Evolutionary conservation across 2,888 invertebrate species (phyloP), one percentile per base, ranked within the genome.

Genomic region (Ornithoptera priamus): DNA sequence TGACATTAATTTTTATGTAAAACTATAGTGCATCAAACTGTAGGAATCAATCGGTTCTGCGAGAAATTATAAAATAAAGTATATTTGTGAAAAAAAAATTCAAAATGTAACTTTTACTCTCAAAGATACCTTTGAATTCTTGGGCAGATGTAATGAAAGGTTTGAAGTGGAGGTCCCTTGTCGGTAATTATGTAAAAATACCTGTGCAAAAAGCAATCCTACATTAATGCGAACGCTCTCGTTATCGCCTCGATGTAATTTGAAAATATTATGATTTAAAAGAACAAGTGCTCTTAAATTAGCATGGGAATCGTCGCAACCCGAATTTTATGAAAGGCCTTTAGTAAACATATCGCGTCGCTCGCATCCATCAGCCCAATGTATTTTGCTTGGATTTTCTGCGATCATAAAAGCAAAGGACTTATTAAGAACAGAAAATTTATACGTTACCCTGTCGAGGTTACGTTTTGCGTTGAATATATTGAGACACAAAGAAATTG

Each of bases 251-350:
- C 80, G 75, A 78, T 80, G 80, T 82, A 76, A 83, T 80, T 84
- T 82, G 79, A 85, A 87, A 87, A 86, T 87, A 85, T 88, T 86
- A 84, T 82, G 86, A 81, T 80, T 81, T 83, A 81, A 83, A 84
- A 84, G 78, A 79, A 85, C 82, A 87, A 87, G 85, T 86, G 87
- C 86, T 89, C 83, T 85, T 78, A 81, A 80, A 91, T 92, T 90
- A 81, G 81, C 91, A 91, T 91, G 80, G 77, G 74, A 88, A 91
- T 90, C 75, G 78, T 62, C 73, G 75, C 76, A 82, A 83, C 80
- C 78, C 82, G 75, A 69, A 69, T 70, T 67, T 70, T 61, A 68
- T 64, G 70, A 67, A 71, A 68, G 72, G 63, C 71, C 71, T 71
- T 72, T 75, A 73, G 67, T 72, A 71, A 65, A 70, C 70, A 71